These are phyloP conservation scores for Okapia johnstoni DNA, from an alignment of 2,113 vertebrate species.

Conservation along the genomic window DNA sequence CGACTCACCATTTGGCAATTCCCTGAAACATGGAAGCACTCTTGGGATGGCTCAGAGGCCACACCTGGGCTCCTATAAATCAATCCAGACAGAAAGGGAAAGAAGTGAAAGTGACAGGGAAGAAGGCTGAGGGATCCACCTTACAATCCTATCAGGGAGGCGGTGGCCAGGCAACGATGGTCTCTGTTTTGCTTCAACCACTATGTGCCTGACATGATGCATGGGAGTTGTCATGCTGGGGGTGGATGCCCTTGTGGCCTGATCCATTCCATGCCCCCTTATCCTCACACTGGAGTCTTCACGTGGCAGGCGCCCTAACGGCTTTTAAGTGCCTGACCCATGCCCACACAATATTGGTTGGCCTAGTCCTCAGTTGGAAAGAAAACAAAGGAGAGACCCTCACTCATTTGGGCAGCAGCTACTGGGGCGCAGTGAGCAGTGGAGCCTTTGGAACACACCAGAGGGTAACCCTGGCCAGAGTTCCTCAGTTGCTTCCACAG, in stretches of 20 bases:
- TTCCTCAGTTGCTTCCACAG: neutral
- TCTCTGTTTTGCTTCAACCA: neutral
- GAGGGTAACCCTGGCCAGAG: neutral
- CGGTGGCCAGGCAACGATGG: neutral
- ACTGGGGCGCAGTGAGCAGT: neutral
- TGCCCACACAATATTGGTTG: neutral
- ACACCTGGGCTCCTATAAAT: neutral
- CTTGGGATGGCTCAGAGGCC: neutral
- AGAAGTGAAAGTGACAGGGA: neutral
- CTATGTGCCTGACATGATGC: neutral
- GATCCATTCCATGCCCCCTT: neutral
- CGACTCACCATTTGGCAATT: neutral
- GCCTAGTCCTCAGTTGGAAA: neutral
- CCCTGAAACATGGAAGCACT: neutral
- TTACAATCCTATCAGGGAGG: no score
- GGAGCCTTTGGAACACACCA: neutral
- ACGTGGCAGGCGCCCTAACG: neutral
- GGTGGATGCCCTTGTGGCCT: neutral
- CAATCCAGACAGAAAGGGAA: neutral
- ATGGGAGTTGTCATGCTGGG: neutral
- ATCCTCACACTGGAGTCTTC: neutral
- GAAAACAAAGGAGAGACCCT: neutral
- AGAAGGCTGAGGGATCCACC: neutral
- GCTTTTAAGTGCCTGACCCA: neutral
- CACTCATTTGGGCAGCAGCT: neutral